Evolutionary conservation across 2,888 invertebrate genomes (phyloP), one percentile per base, ranked within the genome.

Genomic region (Hedychridium roseum): DNA sequence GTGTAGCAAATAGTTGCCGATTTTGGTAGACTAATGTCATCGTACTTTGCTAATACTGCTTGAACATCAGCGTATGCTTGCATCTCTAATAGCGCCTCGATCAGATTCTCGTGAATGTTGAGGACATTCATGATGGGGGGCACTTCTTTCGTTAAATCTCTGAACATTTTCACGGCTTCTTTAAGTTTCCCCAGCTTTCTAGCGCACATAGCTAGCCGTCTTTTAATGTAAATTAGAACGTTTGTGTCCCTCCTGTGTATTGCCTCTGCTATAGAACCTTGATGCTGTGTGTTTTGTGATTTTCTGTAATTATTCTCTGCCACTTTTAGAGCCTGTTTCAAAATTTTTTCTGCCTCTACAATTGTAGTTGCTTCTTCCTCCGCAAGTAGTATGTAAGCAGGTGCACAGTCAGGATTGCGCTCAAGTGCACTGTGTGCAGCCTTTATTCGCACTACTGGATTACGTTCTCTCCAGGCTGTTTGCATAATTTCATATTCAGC

Each of bases 311-410:
- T 90, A 32, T 84, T 82, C 78, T 95, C 94, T 1, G 94, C 94
- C 26, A 89, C 87, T 80, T 91, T 92, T 5, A 92, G 81, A 1
- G 93, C 94, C 65, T 90, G 89, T 73, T 90, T 91, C 18, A 93
- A 81, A 57, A 91, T 86, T 72, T 89, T 91, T 73, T 94, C 93
- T 2, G 88, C 89, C 77, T 97, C 97, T 4, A 87, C 76, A 55
- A 98, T 95, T 14, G 94, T 95, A 51, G 92, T 90, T 21, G 95
- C 92, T 79, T 97, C 97, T 80, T 98, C 98, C 81, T 98, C 98
- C 2, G 97, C 97, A 27, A 98, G 82, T 61, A 98, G 82, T 70
- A 98, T 94, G 73, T 95, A 89, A 15, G 98, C 97, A 17, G 97
- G 90, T 0, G 96, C 94, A 82, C 97, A 97, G 77, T 96, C 96